Evolutionary conservation across 2,797 vertebrate species (phyloP).

Genomic region (Glyptemys insculpta): DNA sequence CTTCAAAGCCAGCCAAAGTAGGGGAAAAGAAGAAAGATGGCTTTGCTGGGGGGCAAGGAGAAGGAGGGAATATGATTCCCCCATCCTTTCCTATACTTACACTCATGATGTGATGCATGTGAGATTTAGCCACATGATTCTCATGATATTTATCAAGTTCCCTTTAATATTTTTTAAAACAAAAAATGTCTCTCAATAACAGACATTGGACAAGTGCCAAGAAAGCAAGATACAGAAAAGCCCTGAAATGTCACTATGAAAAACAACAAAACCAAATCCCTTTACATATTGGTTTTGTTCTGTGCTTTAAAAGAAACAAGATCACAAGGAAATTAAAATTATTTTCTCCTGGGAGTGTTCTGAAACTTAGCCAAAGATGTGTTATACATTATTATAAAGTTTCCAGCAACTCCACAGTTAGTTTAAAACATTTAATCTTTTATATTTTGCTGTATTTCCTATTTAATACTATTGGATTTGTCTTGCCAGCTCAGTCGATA

Average conservation of each 20-base stretch:
- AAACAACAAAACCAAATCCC: neutral
- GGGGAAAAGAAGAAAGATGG: neutral
- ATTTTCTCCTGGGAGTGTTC: neutral
- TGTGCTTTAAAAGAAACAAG: neutral
- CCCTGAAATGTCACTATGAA: neutral
- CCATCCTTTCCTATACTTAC: neutral
- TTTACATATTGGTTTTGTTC: conserved; percentile 7
- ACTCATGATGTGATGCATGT: neutral
- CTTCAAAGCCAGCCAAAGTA: neutral
- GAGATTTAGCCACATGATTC: neutral
- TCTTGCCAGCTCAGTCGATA: neutral
- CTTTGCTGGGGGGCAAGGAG: no score
- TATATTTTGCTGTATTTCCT: neutral
- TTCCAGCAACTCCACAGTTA: conserved; percentile 16
- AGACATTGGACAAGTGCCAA: neutral
- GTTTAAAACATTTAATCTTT: neutral
- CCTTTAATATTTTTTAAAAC: neutral
- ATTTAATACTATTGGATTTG: fast-evolving
- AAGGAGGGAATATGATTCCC: neutral
- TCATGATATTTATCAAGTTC: neutral
- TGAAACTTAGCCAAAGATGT: neutral
- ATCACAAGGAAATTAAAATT: neutral
- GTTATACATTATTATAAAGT: neutral
- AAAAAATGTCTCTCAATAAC: neutral
- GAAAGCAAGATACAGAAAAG: neutral